These are phyloP conservation scores for Lepus europaeus DNA, from an alignment of 2,113 vertebrate genomes.

Conservation along the genomic window DNA sequence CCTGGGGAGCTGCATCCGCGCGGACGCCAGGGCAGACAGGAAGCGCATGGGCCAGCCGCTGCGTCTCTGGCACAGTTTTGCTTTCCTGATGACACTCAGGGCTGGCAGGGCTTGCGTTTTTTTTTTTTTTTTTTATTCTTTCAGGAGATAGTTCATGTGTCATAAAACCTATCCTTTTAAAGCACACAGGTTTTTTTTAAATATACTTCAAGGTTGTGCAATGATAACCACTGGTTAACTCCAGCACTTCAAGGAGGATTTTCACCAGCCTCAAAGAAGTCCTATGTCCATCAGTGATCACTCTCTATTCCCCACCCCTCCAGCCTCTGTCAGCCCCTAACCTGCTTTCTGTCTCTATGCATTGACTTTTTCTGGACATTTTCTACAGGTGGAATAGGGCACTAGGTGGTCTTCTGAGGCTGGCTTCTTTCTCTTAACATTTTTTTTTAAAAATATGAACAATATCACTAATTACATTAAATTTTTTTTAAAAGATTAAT, in stretches of 20 bases:
- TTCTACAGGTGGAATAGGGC: not conserved
- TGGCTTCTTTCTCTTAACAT: not conserved
- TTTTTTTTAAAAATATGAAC: no score
- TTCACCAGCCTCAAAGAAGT: not conserved
- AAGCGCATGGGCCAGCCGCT: slow-evolving; percentile 86
- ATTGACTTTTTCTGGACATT: not conserved
- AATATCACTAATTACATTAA: no score
- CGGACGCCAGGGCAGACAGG: slow-evolving; percentile 84
- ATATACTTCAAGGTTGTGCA: not conserved
- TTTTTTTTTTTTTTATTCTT: not conserved
- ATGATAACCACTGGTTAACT: not conserved
- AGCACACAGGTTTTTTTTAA: not conserved
- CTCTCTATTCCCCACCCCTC: no score
- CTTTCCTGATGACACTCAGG: slow-evolving; percentile 85
- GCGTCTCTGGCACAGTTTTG: slow-evolving; percentile 87
- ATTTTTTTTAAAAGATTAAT: no score
- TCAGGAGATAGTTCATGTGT: not conserved
- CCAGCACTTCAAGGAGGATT: not conserved
- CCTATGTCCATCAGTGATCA: no score
- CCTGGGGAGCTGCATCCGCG: slow-evolving; percentile 85
- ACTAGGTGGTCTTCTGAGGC: not conserved
- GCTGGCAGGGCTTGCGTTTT: slow-evolving; percentile 57
- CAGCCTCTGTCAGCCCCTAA: not conserved
- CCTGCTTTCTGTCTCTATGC: not conserved
- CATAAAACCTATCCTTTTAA: not conserved